Conservation (phyloP, 2,113 vertebrate species). For the Tetrax tetrax region DNA sequence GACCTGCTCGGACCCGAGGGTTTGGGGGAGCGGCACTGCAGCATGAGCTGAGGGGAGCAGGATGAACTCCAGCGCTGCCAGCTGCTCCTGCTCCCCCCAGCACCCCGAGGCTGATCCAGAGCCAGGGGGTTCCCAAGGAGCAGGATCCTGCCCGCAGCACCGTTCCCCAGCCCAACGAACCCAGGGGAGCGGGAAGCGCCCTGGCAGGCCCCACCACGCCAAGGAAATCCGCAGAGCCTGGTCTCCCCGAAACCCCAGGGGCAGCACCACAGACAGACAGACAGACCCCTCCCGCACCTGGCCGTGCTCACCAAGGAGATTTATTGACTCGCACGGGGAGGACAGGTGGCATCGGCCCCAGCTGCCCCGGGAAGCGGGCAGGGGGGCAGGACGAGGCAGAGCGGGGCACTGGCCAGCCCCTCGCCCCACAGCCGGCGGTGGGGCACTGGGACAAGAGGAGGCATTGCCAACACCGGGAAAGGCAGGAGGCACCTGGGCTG, state of each 20-base stretch:
- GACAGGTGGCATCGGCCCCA: not conserved
- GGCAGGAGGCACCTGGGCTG: not conserved
- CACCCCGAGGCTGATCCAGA: not conserved
- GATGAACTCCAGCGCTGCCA: not conserved
- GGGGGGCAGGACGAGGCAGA: not conserved
- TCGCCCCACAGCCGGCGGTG: not conserved
- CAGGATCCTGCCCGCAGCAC: not conserved
- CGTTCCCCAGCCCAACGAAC: accelerated
- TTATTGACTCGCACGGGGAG: constrained; percentile 2
- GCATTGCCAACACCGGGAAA: not conserved
- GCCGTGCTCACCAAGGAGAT: constrained; percentile 1
- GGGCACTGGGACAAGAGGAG: not conserved
- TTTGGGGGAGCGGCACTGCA: accelerated
- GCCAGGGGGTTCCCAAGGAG: not conserved
- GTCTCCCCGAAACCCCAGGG: accelerated
- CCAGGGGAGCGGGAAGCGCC: not conserved
- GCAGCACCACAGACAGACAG: not conserved
- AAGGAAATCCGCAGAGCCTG: accelerated
- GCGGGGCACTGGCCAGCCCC: not conserved
- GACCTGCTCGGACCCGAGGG: not conserved
- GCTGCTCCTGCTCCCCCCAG: not conserved
- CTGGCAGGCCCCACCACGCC: accelerated
- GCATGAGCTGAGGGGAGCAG: not conserved
- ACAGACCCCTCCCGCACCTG: accelerated
- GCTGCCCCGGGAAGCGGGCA: accelerated